Evolutionary conservation across 2,888 invertebrate species (phyloP), one percentile per base, ranked within the genome.

Genomic region (Andrena bucephala): DNA sequence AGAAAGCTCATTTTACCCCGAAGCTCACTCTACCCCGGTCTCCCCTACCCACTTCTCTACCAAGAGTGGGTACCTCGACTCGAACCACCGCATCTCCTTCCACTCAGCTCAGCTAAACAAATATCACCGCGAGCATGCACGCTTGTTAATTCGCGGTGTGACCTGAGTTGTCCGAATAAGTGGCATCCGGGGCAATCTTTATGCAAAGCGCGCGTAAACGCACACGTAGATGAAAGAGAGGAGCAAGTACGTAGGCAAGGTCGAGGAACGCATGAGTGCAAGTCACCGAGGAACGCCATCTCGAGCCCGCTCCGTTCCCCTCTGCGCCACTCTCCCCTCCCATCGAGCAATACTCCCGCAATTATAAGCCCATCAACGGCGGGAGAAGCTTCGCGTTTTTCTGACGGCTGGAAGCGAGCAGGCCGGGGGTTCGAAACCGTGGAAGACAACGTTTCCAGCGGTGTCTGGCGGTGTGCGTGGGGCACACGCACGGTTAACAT

Each of bases 291-390:
- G 24, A 10, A 57, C 27, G 66, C 66, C 70, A 67, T 66, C 77
- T 67, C 77, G 60, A 29, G 29, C 33, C 20, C 27, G 27, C 68
- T 42, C 3, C 76, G 20, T 42, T 27, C 79, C 70, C 70, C 33
- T 27, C 20, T 13, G 81, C 79, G 82, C 85, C 86, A 74, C 83
- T 85, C 86, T 83, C 80, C 66, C 77, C 77, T 13, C 24, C 83
- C 80, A 33, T 27, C 63, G 68, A 33, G 85, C 82, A 88, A 81
- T 83, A 77, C 78, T 81, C 83, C 84, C 87, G 91, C 91, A 91
- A 91, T 91, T 91, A 91, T 91, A 91, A 91, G 90, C 73, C 91
- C 91, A 91, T 91, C 91, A 91, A 88, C 87, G 87, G 69, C 63
- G 68, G 86, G 85, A 87, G 88, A 89, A 88, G 86, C 85, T 84